Evolutionary conservation across 1,140 invertebrate genomes (phyloP).

Genomic region (Drosophila miranda): DNA sequence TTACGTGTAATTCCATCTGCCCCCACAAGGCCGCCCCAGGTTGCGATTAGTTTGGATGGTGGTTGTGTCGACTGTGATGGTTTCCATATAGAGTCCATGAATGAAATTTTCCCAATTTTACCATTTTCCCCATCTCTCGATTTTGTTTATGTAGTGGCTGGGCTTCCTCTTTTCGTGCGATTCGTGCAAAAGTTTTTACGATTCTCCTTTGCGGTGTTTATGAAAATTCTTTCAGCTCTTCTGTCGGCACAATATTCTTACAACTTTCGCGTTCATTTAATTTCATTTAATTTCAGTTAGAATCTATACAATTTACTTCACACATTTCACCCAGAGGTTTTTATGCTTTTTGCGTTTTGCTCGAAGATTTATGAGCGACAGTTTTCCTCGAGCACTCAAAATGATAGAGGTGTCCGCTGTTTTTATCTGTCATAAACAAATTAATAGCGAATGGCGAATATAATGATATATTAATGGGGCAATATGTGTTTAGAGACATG

Average conservation of each 20-base stretch:
- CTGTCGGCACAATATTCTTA: constrained; percentile 17
- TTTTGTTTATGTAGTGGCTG: constrained; percentile 45
- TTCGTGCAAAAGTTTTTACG: constrained; percentile 44
- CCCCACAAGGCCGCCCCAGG: constrained; percentile 48
- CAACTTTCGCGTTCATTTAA: constrained; percentile 28
- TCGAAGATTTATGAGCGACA: constrained; percentile 40
- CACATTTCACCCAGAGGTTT: constrained; percentile 6
- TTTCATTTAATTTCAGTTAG: constrained; percentile 28
- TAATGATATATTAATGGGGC: constrained; percentile 44
- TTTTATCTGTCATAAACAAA: constrained; percentile 60
- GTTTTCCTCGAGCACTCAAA: constrained; percentile 18
- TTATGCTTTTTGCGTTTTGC: constrained; percentile 14
- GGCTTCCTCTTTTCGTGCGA: not conserved
- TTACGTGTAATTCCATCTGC: constrained; percentile 64
- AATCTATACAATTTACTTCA: constrained; percentile 32
- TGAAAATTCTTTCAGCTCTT: constrained; percentile 33
- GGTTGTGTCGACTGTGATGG: not conserved
- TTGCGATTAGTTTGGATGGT: constrained; percentile 18
- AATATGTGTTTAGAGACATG: constrained; percentile 9
- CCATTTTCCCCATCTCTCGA: constrained; percentile 9
- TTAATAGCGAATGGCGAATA: constrained; percentile 36
- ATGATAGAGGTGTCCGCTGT: constrained; percentile 27
- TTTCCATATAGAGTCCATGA: constrained; percentile 38
- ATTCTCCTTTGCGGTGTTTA: constrained; percentile 63
- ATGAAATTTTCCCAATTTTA: constrained; percentile 45